Percentiles rank a stretch among this genome's conserved stretches.
Conservation (phyloP, 2,888 invertebrate species). For the Scaptomyza cyrtandrae region DNA sequence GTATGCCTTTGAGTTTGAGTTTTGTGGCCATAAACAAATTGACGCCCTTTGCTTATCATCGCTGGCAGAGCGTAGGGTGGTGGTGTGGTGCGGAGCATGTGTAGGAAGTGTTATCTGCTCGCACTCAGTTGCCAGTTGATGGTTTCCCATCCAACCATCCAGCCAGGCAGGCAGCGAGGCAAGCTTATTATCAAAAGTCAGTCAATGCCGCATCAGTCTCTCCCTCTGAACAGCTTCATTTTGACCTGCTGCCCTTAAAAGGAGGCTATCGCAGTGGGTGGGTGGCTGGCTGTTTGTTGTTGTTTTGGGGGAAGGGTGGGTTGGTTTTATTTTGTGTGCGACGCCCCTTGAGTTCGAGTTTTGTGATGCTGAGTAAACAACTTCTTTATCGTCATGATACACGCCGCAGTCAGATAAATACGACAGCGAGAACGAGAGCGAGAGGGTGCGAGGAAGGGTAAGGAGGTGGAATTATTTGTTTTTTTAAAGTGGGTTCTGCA, state of each 20-base stretch:
- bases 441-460: background rate
- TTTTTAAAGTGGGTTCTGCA: too few relatives aligned
- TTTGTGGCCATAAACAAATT: conserved; percentile 53
- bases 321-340: conserved; percentile 12
- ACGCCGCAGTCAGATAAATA: conserved; percentile 73
- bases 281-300: conserved; percentile 29
- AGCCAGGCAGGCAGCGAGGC: conserved; percentile 16
- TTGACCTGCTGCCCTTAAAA: conserved; percentile 72
- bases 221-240: conserved; percentile 61
- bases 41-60: conserved; percentile 31
- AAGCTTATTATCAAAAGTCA: conserved; percentile 72
- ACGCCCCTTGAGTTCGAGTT: conserved; percentile 12
- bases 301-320: conserved; percentile 5
- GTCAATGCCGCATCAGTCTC: conserved; percentile 57
- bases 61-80: background rate
- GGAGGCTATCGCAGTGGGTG: conserved; percentile 33
- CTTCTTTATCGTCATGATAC: conserved; percentile 82
- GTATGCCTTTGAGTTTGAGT: conserved; percentile 9
- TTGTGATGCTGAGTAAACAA: conserved; percentile 76
- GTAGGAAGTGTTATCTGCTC: conserved; percentile 68
- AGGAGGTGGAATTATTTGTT: too few relatives aligned
- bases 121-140: conserved; percentile 62
- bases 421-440: conserved; percentile 6
- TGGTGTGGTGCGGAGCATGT: background rate
- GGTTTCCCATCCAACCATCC: conserved; percentile 13